phyloP scores from a whole-genome alignment of 2,797 vertebrate genomes.

The Manis crassicaudata region DNA sequence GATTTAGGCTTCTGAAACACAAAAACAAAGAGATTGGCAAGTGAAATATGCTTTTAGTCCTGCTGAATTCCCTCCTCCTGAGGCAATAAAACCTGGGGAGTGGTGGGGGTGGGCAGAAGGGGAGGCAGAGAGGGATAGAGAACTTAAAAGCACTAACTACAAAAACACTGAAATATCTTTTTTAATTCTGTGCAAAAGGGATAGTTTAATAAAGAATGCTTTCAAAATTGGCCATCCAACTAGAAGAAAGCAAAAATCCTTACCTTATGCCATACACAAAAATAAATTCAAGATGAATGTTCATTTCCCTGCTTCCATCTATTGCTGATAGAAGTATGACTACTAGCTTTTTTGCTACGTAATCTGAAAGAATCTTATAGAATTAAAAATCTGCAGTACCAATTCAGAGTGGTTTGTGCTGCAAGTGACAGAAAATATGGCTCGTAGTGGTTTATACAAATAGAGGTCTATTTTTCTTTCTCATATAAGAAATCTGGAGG shows the following conservation, averaged over 20 bases:
- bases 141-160: conserved; percentile 26
- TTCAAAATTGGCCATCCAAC: conserved; percentile 37
- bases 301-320: conserved; percentile 3
- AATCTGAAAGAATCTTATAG: conserved; percentile 25
- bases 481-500: conserved; percentile 10
- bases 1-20: conserved; percentile 7
- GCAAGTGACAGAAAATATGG: conserved; percentile 16
- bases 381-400: conserved; percentile 33
- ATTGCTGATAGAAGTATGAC: conserved; percentile 41
- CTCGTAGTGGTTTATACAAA: conserved; percentile 6
- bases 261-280: conserved; percentile 4
- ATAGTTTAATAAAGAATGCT: conserved; percentile 24
- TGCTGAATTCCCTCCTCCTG: not conserved
- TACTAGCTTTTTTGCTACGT: conserved; percentile 20
- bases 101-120: not conserved
- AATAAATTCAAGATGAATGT: conserved; percentile 36
- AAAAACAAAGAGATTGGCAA: conserved; percentile 18
- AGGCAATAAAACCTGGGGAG: not conserved
- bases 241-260: conserved; percentile 10
- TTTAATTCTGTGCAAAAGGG: conserved; percentile 9
- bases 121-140: not conserved
- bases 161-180: not conserved
- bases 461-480: conserved; percentile 13
- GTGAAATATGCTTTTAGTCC: not conserved
- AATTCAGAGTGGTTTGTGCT: conserved; percentile 1